Percentiles rank a stretch among this genome's conserved stretches.
Evolutionary conservation across 2,113 vertebrate genomes (phyloP).

Genomic region (Xenus cinereus): DNA sequence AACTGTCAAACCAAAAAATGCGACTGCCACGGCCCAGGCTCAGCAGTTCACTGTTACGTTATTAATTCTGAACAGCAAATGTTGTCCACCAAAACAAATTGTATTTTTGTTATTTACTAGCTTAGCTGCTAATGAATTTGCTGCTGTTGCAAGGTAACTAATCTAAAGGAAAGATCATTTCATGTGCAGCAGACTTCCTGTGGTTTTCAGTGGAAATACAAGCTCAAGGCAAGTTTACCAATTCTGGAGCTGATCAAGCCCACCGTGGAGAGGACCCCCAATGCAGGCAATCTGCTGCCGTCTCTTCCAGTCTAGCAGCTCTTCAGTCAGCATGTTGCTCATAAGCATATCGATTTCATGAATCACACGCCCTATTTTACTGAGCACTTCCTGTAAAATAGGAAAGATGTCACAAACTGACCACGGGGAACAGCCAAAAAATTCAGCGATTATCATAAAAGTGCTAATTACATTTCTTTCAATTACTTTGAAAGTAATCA

Average conservation of each 20-base stretch:
- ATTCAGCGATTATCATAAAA: not conserved
- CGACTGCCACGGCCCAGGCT: not conserved
- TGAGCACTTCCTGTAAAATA: slow-evolving; percentile 83
- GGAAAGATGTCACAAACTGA: not conserved
- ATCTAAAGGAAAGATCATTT: not conserved
- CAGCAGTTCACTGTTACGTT: not conserved
- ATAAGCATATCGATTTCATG: slow-evolving; percentile 88
- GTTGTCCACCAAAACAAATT: not conserved
- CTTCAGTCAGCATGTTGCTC: slow-evolving; percentile 84
- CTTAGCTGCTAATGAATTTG: not conserved
- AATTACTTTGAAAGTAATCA: not conserved
- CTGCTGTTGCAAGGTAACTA: not conserved
- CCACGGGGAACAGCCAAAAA: not conserved
- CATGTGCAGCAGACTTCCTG: slow-evolving; percentile 60
- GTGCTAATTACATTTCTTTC: not conserved
- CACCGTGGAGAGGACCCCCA: slow-evolving; percentile 87
- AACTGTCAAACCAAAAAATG: not conserved
- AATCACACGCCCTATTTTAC: slow-evolving; percentile 88
- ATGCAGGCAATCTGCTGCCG: slow-evolving; percentile 93
- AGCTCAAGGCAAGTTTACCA: slow-evolving; percentile 78
- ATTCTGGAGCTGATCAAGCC: slow-evolving; percentile 93
- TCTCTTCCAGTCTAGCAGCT: slow-evolving; percentile 92
- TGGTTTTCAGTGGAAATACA: slow-evolving; percentile 66
- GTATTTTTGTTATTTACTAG: not conserved
- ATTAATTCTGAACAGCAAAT: not conserved